Evolutionary conservation across 2,888 invertebrate species (phyloP).

Genomic region (Xanthorhoe designata): DNA sequence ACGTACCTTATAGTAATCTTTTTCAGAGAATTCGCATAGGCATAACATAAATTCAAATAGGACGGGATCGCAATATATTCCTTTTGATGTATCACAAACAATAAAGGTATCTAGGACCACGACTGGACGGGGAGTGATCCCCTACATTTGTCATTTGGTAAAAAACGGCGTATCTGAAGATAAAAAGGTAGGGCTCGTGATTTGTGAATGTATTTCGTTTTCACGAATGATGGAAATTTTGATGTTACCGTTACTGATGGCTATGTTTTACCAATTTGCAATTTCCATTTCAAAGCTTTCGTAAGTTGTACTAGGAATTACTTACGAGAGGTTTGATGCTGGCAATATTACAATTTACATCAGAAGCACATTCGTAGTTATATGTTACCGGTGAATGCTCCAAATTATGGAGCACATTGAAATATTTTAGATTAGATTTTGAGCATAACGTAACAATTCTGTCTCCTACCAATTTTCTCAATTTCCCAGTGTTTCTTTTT

Average conservation of each 20-base stretch:
- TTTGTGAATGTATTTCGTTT: slow-evolving; percentile 11
- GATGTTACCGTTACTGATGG: background rate
- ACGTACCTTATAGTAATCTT: background rate
- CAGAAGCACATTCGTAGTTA: no score
- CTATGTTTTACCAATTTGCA: background rate
- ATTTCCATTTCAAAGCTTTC: no score
- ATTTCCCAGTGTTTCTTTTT: no score
- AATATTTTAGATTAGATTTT: no score
- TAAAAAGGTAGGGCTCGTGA: slow-evolving; percentile 15
- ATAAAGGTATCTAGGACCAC: slow-evolving; percentile 64
- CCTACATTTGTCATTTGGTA: slow-evolving; percentile 67
- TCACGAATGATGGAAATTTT: background rate
- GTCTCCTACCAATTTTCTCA: no score
- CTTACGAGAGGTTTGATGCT: no score
- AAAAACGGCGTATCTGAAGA: slow-evolving; percentile 46
- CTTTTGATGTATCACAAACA: slow-evolving; percentile 73
- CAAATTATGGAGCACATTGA: no score
- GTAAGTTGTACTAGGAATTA: background rate
- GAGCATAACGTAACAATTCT: no score
- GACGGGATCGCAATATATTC: slow-evolving; percentile 63
- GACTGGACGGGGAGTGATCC: slow-evolving; percentile 55
- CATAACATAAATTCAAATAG: slow-evolving; percentile 60
- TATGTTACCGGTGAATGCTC: no score
- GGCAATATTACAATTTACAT: no score
- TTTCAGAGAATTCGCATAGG: background rate